Evolutionary conservation across 1,140 invertebrate species (phyloP), one percentile per base, ranked within the genome.

Genomic region (Adoxophyes honmai): DNA sequence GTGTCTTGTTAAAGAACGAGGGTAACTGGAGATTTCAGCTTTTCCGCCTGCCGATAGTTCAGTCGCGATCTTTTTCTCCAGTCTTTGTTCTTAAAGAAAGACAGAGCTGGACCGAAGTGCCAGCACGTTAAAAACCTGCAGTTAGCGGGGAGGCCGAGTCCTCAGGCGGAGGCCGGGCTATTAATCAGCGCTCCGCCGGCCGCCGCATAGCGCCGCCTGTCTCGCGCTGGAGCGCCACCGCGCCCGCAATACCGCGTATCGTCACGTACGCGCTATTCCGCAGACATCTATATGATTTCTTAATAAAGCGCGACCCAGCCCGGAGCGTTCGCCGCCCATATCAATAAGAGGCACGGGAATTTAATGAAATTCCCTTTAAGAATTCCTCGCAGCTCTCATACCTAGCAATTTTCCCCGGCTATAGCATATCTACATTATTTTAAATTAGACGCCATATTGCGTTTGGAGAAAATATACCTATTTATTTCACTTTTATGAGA

Each of bases 241-340:
- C 55, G 54, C 55, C 56, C 33, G 74, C 67, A 81, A 83, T 83
- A 76, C 71, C 66, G 70, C 69, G 73, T 83, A 83, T 81, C 65
- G 73, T 78, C 82, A 83, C 82, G 82, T 82, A 83, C 74, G 61
- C 77, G 58, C 66, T 66, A 68, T 67, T 60, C 68, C 60, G 55
- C 18, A 69, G 64, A 78, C 78, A 75, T 82, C 81, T 78, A 78
- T 81, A 77, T 86, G 78, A 74, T 74, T 74, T 83, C 80, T 86
- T 86, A 82, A 83, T 86, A 86, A 86, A 86, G 82, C 78, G 75
- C 73, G 81, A 77, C 64, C 73, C 77, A 64, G 57, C 69, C 66
- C 64, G 66, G 67, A 80, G 71, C 70, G 42, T 48, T 63, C 66
- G 78, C 73, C 80, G 67, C 78, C 82, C 82, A 86, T 86, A 82